Evolutionary conservation across 2,888 invertebrate genomes (phyloP).

Genomic region (Phasia obesa): DNA sequence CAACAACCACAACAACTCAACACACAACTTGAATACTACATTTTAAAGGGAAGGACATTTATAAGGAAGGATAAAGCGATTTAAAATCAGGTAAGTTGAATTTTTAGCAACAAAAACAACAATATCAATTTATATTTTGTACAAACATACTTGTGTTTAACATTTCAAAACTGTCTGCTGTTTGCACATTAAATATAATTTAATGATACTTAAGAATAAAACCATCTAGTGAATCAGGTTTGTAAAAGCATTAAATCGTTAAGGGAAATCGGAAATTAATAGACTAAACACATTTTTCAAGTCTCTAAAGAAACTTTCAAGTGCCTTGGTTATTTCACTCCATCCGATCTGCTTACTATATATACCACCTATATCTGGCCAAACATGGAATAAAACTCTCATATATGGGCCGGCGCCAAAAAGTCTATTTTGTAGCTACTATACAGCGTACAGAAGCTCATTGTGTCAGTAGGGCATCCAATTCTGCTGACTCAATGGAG

Average conservation of each 20-base stretch:
- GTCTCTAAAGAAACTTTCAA: too few relatives aligned
- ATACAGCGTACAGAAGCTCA: too few relatives aligned
- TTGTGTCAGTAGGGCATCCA: too few relatives aligned
- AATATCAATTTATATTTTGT: slow-evolving; percentile 41
- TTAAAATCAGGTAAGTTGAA: slow-evolving; percentile 45
- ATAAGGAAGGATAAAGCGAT: slow-evolving; percentile 27
- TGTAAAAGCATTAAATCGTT: slow-evolving; percentile 6
- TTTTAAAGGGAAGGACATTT: background rate
- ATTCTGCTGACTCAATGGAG: too few relatives aligned
- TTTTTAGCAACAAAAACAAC: slow-evolving; percentile 12
- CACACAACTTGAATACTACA: background rate
- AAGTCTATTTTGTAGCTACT: too few relatives aligned
- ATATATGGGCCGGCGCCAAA: too few relatives aligned
- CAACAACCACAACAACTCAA: background rate
- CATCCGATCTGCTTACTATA: too few relatives aligned
- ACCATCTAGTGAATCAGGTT: slow-evolving; percentile 9
- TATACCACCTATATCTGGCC: too few relatives aligned
- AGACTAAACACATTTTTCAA: too few relatives aligned
- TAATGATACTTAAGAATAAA: slow-evolving; percentile 39
- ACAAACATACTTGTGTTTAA: background rate
- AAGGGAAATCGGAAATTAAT: too few relatives aligned
- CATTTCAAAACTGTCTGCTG: slow-evolving; percentile 41
- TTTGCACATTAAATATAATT: slow-evolving; percentile 51
- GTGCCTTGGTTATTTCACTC: too few relatives aligned
- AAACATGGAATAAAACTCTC: too few relatives aligned